Evolutionary conservation across 2,797 vertebrate genomes (phyloP).

Genomic region (Oryzias sinensis): DNA sequence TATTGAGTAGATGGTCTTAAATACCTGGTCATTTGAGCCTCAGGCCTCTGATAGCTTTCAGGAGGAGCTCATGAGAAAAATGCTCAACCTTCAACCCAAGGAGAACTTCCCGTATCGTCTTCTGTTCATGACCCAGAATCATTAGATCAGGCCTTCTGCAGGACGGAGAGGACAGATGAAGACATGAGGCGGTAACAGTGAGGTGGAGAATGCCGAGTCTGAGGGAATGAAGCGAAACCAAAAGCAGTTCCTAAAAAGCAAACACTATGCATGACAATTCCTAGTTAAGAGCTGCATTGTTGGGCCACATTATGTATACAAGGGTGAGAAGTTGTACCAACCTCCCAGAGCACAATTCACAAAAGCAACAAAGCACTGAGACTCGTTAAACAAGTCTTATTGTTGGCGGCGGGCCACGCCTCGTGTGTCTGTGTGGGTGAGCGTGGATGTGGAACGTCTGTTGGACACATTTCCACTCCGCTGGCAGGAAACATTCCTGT

Average conservation of each 20-base stretch:
- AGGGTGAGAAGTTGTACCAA: constrained; percentile 62
- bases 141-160: constrained; percentile 50
- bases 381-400: constrained; percentile 74
- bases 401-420: constrained; percentile 60
- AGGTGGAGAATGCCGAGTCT: constrained; percentile 39
- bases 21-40: constrained; percentile 30
- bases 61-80: constrained; percentile 37
- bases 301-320: constrained; percentile 73
- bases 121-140: constrained; percentile 56
- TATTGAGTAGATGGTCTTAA: constrained; percentile 19
- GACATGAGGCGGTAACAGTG: constrained; percentile 18
- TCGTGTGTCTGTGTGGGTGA: constrained; percentile 30
- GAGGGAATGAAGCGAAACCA: constrained; percentile 54
- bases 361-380: constrained; percentile 72
- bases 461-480: constrained; percentile 53
- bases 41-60: constrained; percentile 40
- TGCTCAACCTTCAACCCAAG: constrained; percentile 42
- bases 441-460: constrained; percentile 30
- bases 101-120: constrained; percentile 9
- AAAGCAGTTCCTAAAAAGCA: constrained; percentile 56
- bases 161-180: constrained; percentile 23
- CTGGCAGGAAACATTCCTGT: constrained; percentile 56
- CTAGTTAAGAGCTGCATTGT: constrained; percentile 52
- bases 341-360: constrained; percentile 63
- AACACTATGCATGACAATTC: constrained; percentile 69